Conservation (phyloP, 2,113 vertebrate species). For the Perca schrenkii region DNA sequence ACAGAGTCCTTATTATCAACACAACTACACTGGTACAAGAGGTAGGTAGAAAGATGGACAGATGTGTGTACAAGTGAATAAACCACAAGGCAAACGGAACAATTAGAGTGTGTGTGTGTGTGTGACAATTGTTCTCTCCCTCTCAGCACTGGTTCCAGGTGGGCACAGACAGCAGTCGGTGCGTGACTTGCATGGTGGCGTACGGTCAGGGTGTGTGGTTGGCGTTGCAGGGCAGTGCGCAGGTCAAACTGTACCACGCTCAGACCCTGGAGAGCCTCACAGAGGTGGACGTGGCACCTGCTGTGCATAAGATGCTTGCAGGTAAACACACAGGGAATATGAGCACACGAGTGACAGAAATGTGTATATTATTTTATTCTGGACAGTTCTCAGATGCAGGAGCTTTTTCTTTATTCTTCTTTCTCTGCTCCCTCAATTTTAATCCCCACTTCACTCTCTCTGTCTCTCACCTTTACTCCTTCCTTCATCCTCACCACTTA, state of each 20-base stretch:
- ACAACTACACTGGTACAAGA: conserved; percentile 90
- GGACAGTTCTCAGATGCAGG: neutral
- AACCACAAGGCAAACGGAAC: neutral
- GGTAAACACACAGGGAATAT: conserved; percentile 78
- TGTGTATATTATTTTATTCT: neutral
- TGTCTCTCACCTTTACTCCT: neutral
- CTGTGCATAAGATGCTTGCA: conserved; percentile 98
- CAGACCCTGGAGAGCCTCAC: conserved; percentile 92
- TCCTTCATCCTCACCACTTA: neutral
- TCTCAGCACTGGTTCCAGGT: conserved; percentile 91
- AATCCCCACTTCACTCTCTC: neutral
- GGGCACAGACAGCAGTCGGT: conserved; percentile 91
- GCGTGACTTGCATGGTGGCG: conserved; percentile 94
- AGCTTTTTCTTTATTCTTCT: neutral
- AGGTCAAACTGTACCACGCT: conserved; percentile 93
- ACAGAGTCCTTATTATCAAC: conserved; percentile 92
- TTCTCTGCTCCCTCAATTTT: neutral
- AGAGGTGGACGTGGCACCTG: conserved; percentile 95
- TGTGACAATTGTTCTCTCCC: neutral
- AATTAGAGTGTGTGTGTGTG: neutral
- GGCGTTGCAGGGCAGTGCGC: conserved; percentile 94
- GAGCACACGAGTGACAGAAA: neutral
- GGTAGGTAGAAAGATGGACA: conserved; percentile 83
- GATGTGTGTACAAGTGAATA: neutral
- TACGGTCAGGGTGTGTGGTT: conserved; percentile 93